Evolutionary conservation across 2,113 vertebrate genomes (phyloP).

Genomic region (Felis chaus): DNA sequence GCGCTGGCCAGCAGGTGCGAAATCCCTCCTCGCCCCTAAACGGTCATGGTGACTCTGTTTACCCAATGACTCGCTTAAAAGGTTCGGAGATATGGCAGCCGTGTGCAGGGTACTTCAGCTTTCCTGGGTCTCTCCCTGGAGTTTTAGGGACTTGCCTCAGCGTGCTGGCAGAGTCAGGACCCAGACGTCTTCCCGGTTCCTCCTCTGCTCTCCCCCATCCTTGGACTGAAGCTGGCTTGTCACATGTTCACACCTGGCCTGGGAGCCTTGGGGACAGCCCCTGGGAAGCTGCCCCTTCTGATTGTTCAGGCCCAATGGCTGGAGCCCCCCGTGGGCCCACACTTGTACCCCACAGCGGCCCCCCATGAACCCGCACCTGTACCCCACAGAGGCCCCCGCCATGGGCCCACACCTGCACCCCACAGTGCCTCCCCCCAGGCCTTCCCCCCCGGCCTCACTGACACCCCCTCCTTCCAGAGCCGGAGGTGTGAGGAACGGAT

Average conservation of each 20-base stretch:
- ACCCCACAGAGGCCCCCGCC: too few relatives aligned
- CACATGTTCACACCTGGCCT: accelerated
- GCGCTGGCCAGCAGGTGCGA: neutral
- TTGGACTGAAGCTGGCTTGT: neutral
- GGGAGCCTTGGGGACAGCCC: neutral
- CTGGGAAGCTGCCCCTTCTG: neutral
- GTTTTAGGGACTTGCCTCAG: neutral
- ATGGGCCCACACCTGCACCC: neutral
- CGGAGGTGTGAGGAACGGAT: accelerated
- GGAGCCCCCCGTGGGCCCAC: too few relatives aligned
- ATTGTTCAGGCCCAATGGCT: neutral
- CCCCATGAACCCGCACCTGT: too few relatives aligned
- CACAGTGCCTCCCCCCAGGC: accelerated
- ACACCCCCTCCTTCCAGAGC: neutral
- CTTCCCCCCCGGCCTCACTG: neutral
- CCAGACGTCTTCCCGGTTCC: accelerated
- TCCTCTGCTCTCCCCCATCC: neutral
- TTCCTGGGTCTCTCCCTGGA: neutral
- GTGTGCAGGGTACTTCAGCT: accelerated
- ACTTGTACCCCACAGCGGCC: accelerated
- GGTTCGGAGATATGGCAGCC: accelerated
- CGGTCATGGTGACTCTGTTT: accelerated
- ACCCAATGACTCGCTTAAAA: too few relatives aligned
- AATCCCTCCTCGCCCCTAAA: neutral
- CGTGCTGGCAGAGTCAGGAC: neutral